A percentile compares a stretch with the other conserved stretches of the same genome.
phyloP scores from a whole-genome alignment of 1,140 invertebrate genomes.

The Drosophila arawakana region DNA sequence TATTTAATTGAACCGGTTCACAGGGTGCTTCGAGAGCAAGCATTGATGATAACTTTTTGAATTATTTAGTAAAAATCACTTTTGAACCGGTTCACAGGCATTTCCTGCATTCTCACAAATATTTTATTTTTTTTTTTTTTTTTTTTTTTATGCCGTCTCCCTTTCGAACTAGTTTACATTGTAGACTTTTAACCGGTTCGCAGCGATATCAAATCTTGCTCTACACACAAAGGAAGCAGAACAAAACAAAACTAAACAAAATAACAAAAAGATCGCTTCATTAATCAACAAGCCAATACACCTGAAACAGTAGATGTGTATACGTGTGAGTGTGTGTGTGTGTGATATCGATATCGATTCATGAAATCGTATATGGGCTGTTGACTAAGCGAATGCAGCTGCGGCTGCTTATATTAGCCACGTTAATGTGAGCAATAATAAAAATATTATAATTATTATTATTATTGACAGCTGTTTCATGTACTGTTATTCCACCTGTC shows the following conservation, averaged over 20 bases:
- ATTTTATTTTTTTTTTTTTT: too few species aligned
- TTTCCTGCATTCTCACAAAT: neutral
- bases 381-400: constrained; percentile 8
- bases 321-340: constrained; percentile 1
- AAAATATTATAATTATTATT: neutral
- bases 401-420: constrained; percentile 12
- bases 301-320: neutral
- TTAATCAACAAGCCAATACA: constrained; percentile 12
- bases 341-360: constrained; percentile 22
- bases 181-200: constrained; percentile 7
- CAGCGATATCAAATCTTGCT: neutral
- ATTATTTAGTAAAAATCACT: neutral
- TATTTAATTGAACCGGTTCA: neutral
- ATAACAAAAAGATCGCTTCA: constrained; percentile 4
- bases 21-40: neutral
- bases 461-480: constrained; percentile 17
- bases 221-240: neutral
- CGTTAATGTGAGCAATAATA: constrained; percentile 17
- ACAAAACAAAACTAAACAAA: neutral
- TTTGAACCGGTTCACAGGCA: constrained; percentile 7
- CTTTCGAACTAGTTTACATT: constrained; percentile 4
- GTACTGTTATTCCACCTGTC: constrained; percentile 17
- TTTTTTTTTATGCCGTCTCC: neutral
- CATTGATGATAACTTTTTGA: neutral
- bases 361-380: constrained; percentile 21